Evolutionary conservation across 2,888 invertebrate species (phyloP).

Genomic region (Strigamia crassipes): DNA sequence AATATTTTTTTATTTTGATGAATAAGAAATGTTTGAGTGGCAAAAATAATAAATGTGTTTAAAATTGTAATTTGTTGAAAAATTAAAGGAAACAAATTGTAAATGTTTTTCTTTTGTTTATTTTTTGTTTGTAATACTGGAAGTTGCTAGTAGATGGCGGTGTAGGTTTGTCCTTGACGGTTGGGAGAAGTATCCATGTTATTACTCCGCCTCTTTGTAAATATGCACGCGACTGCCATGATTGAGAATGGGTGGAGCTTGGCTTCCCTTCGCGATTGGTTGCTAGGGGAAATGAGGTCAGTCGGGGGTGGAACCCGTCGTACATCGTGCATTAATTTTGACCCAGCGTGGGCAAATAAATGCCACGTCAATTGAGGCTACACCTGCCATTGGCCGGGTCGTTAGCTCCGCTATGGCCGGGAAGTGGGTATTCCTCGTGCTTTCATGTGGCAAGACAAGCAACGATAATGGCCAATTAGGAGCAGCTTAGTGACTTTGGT

Average conservation of each 20-base stretch:
- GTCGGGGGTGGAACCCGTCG: constrained; percentile 1
- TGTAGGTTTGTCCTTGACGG: background rate
- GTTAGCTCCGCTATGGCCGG: constrained; percentile 5
- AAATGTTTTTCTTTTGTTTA: background rate
- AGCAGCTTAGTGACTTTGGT: constrained; percentile 28
- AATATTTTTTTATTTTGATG: constrained; percentile 4
- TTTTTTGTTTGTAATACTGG: background rate
- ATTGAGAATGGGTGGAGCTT: constrained; percentile 1
- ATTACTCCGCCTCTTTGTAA: background rate
- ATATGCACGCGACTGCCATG: constrained; percentile 30
- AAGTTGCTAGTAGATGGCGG: background rate
- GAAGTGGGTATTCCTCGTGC: constrained; percentile 33
- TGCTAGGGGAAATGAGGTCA: constrained; percentile 16
- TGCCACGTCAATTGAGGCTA: constrained; percentile 31
- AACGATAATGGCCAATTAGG: constrained; percentile 43
- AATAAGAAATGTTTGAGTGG: background rate
- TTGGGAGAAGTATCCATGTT: background rate
- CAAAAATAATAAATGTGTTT: too few relatives aligned
- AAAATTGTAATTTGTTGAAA: background rate
- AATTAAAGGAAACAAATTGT: background rate
- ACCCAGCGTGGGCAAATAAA: constrained; percentile 21
- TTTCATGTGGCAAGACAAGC: constrained; percentile 34
- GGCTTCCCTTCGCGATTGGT: background rate
- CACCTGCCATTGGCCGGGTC: constrained; percentile 32
- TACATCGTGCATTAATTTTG: constrained; percentile 20